Percentiles rank a stretch among this genome's conserved stretches.
These are phyloP conservation scores for Brachionus plicatilis DNA, from an alignment of 1,140 invertebrate genomes.

Conservation along the genomic window DNA sequence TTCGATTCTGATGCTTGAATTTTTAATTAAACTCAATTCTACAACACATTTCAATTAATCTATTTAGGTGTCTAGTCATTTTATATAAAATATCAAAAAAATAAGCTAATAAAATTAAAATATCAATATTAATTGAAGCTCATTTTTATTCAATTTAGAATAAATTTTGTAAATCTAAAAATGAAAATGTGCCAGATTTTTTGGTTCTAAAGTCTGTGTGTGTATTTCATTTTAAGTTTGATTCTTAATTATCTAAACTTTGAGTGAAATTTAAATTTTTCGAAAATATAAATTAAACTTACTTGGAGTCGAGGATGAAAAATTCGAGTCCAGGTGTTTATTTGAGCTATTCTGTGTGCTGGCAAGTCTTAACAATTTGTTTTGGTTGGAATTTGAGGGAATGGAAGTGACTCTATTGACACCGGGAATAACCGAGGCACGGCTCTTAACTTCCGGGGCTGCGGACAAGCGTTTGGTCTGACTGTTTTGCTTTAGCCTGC, in stretches of 20 bases:
- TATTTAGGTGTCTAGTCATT: not conserved
- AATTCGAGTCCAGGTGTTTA: not conserved
- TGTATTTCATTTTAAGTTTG: not conserved
- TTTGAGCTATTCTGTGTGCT: not conserved
- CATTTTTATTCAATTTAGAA: not conserved
- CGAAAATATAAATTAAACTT: not conserved
- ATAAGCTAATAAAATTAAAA: not conserved
- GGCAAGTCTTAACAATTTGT: not conserved
- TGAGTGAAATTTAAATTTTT: not conserved
- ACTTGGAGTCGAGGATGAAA: not conserved
- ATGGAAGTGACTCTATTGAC: not conserved
- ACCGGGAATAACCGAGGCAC: not conserved
- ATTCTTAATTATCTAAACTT: not conserved
- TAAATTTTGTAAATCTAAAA: not conserved
- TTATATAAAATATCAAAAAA: not conserved
- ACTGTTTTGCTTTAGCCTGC: not conserved
- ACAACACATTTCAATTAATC: not conserved
- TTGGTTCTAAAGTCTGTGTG: too few species aligned
- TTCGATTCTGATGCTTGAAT: not conserved
- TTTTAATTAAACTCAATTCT: not conserved
- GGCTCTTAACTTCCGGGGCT: not conserved
- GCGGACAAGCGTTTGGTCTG: constrained; percentile 3
- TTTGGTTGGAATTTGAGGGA: not conserved
- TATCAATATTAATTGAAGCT: not conserved
- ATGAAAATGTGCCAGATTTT: not conserved